Evolutionary conservation across 37 sponge, comb jelly and placozoan genomes (phyloP).

Genomic region (Halisarca cf. caerulea): DNA sequence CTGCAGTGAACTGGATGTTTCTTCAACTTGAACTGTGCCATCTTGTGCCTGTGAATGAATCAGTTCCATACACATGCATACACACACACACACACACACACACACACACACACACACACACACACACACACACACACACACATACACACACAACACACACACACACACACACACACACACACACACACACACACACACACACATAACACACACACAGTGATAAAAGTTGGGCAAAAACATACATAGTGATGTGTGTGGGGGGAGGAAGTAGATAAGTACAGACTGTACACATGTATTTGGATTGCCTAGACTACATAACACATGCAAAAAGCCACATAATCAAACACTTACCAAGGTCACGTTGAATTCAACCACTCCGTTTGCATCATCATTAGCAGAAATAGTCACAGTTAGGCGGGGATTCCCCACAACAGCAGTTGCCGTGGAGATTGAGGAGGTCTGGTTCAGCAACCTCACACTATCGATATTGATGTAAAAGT

Average conservation of each 20-base stretch:
- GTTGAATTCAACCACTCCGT: slow-evolving; percentile 62
- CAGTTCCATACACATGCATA: too few relatives aligned
- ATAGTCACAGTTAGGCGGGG: slow-evolving; percentile 45
- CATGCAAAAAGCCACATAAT: too few relatives aligned
- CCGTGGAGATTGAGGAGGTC: slow-evolving; percentile 39
- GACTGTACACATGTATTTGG: too few relatives aligned
- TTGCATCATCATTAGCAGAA: slow-evolving; percentile 61
- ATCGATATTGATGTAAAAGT: slow-evolving; percentile 70
- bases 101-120: too few relatives aligned
- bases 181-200: not conserved
- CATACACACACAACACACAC: too few relatives aligned
- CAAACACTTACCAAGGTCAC: slow-evolving; percentile 3
- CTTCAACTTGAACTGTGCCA: slow-evolving; percentile 52
- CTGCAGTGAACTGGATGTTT: slow-evolving; percentile 19
- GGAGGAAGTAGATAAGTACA: too few relatives aligned
- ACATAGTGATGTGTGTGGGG: too few relatives aligned
- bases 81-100: too few relatives aligned
- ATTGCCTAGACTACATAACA: too few relatives aligned
- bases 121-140: too few relatives aligned
- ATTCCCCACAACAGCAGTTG: slow-evolving; percentile 45
- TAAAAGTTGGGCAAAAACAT: too few relatives aligned
- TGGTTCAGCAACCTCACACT: slow-evolving; percentile 58
- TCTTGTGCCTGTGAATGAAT: slow-evolving; percentile 10
- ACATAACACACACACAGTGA: not conserved
- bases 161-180: too few relatives aligned